Evolutionary conservation across 2,888 invertebrate species (phyloP).

Genomic region (Lamellibrachia satsuma): DNA sequence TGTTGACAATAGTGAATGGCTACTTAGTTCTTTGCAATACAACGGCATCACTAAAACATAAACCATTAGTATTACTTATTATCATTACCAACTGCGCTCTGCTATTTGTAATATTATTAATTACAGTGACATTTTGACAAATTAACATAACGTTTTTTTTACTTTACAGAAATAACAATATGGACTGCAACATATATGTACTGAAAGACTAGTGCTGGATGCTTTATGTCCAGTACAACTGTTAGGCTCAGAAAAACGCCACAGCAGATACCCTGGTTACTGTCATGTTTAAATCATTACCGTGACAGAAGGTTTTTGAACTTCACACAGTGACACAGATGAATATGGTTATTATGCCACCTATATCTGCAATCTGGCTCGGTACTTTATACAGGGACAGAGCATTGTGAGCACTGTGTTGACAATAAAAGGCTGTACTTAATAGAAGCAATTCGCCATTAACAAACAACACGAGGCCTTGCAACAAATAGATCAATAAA

Average conservation of each 20-base stretch:
- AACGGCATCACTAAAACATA: not conserved
- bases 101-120: not conserved
- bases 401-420: not conserved
- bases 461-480: not conserved
- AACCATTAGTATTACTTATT: not conserved
- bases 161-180: not conserved
- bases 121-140: not conserved
- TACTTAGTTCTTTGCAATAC: not conserved
- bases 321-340: not conserved
- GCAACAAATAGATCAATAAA: constrained; percentile 17
- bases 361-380: not conserved
- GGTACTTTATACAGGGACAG: not conserved
- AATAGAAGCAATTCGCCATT: not conserved
- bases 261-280: not conserved
- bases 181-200: not conserved
- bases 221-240: too few relatives aligned
- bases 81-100: not conserved
- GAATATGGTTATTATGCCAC: not conserved
- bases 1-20: too few relatives aligned
- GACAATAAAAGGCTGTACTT: not conserved
- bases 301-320: not conserved
- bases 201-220: not conserved
- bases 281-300: not conserved
- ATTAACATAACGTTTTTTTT: not conserved
- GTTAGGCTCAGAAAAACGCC: not conserved